Percentiles rank a stretch among this genome's conserved stretches.
These are phyloP conservation scores for Hypolimnas misippus DNA, from an alignment of 2,888 invertebrate species.

Conservation along the genomic window DNA sequence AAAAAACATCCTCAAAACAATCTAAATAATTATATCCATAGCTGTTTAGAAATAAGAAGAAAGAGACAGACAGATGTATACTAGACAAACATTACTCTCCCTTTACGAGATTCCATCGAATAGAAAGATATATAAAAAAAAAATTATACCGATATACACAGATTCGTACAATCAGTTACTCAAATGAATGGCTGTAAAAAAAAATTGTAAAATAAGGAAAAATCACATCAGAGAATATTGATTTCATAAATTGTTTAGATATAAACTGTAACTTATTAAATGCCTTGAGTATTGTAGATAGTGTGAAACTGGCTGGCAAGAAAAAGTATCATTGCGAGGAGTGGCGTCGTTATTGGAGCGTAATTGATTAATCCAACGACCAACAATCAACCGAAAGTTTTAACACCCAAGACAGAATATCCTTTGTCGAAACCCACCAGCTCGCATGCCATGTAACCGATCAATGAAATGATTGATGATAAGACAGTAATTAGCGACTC, in stretches of 20 bases:
- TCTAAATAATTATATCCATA: no score
- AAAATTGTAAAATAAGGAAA: no score
- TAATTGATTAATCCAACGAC: conserved; percentile 26
- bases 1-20: no score
- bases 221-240: not conserved
- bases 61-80: no score
- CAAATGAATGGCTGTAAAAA: no score
- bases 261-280: conserved; percentile 19
- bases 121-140: no score
- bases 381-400: conserved; percentile 21
- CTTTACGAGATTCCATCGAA: no score
- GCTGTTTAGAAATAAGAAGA: no score
- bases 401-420: conserved; percentile 25
- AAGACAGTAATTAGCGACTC: conserved; percentile 65
- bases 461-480: conserved; percentile 67
- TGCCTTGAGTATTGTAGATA: conserved; percentile 3
- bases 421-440: conserved; percentile 27
- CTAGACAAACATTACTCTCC: no score
- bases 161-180: no score
- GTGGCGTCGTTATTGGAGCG: conserved; percentile 22
- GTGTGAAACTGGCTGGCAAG: conserved; percentile 24
- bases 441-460: conserved; percentile 42
- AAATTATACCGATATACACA: no score
- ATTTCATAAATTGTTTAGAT: not conserved
- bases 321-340: conserved; percentile 20